A percentile compares a stretch with the other conserved stretches of the same genome.
These are phyloP conservation scores for Rafetus swinhoei DNA, from an alignment of 2,113 vertebrate genomes.

Conservation along the genomic window DNA sequence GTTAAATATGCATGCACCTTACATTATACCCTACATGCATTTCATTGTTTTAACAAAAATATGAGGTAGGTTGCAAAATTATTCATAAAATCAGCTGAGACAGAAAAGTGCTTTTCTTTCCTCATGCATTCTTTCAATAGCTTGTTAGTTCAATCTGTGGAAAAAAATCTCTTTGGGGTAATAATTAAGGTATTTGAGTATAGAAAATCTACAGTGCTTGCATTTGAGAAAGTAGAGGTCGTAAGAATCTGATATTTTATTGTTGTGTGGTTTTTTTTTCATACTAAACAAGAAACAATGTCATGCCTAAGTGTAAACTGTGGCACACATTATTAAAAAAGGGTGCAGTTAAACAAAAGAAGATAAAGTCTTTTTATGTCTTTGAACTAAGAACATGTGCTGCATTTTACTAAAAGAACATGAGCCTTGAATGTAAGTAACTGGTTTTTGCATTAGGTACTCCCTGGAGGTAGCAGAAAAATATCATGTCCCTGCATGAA, in stretches of 20 bases:
- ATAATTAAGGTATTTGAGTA: constrained; percentile 46
- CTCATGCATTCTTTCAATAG: constrained; percentile 49
- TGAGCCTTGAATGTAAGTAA: constrained; percentile 93
- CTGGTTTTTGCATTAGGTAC: constrained; percentile 96
- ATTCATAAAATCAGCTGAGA: constrained; percentile 60
- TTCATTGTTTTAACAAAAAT: constrained; percentile 69
- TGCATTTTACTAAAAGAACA: constrained; percentile 90
- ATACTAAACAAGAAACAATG: constrained; percentile 80
- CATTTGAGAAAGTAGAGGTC: constrained; percentile 17
- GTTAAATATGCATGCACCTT: constrained; percentile 69
- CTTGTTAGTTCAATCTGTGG: constrained; percentile 47
- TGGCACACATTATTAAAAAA: constrained; percentile 78
- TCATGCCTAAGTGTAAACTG: constrained; percentile 80
- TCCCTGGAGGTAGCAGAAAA: constrained; percentile 91
- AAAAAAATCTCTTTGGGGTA: constrained; percentile 20
- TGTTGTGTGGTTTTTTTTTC: constrained; percentile 61
- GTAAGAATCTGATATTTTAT: neutral
- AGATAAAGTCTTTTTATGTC: constrained; percentile 83
- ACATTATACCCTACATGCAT: constrained; percentile 57
- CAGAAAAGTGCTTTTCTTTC: constrained; percentile 43
- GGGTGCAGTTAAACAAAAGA: constrained; percentile 85
- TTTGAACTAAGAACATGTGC: constrained; percentile 84
- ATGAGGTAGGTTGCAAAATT: constrained; percentile 63
- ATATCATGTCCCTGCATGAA: constrained; percentile 95
- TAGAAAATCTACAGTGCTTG: constrained; percentile 37